Evolutionary conservation across 2,797 vertebrate genomes (phyloP).

Genomic region (Catamblyrhynchus diadema): DNA sequence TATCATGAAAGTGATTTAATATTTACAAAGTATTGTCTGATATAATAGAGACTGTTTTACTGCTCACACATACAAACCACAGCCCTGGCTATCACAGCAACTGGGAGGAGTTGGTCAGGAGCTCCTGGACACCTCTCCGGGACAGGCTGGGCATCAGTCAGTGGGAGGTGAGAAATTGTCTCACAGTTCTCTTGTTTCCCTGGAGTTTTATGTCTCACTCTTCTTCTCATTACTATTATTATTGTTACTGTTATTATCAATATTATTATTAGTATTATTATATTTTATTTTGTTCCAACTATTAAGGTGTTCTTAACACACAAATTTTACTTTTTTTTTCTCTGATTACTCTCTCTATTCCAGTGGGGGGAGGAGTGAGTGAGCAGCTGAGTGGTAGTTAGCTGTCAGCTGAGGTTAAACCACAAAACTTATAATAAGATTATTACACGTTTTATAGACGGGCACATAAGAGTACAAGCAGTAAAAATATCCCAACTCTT

Average conservation of each 20-base stretch:
- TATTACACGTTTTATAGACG: neutral
- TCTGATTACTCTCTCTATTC: neutral
- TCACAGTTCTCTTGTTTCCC: neutral
- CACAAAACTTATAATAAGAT: neutral
- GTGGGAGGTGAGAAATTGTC: neutral
- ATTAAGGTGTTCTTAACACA: neutral
- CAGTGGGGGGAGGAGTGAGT: neutral
- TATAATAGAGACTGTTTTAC: neutral
- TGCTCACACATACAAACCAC: neutral
- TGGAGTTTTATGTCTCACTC: neutral
- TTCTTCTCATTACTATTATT: neutral
- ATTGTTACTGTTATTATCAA: neutral
- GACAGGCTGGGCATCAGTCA: neutral
- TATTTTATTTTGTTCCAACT: neutral
- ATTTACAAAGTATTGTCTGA: neutral
- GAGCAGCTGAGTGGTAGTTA: neutral
- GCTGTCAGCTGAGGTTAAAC: neutral
- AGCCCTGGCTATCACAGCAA: neutral
- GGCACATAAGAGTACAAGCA: neutral
- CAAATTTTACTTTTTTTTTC: fast-evolving
- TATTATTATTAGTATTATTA: neutral
- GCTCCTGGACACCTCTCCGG: neutral
- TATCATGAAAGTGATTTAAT: neutral
- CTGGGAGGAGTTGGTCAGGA: neutral
- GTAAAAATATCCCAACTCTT: neutral